Evolutionary conservation across 2,797 vertebrate species (phyloP).

Genomic region (Arctocebus calabarensis): DNA sequence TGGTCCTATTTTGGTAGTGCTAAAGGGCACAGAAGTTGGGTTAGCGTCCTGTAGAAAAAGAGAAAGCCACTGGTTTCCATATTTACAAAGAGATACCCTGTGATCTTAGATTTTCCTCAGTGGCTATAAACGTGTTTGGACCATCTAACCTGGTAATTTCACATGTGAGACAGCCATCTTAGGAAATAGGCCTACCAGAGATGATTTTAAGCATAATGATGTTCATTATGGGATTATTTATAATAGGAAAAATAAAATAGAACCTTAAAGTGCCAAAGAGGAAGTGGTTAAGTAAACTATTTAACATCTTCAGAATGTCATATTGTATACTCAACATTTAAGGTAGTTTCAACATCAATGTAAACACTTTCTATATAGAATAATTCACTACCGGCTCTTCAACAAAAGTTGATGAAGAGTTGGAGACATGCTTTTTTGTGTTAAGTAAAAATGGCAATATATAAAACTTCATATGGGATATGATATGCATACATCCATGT

Average conservation of each 20-base stretch:
- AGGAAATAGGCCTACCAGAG: not conserved
- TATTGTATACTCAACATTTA: constrained; percentile 15
- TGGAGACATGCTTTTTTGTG: constrained; percentile 7
- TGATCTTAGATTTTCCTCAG: constrained; percentile 47
- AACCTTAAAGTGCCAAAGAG: not conserved
- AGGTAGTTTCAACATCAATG: not conserved
- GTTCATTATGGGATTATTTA: constrained; percentile 19
- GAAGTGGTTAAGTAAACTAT: constrained; percentile 37
- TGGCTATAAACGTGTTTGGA: not conserved
- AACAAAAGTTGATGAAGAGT: not conserved
- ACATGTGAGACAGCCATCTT: not conserved
- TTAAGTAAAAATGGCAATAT: not conserved
- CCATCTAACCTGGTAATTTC: constrained; percentile 2
- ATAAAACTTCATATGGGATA: not conserved
- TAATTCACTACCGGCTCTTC: not conserved
- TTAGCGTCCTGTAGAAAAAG: constrained; percentile 3
- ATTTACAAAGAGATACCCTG: not conserved
- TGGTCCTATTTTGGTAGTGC: not conserved
- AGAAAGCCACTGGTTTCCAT: not conserved
- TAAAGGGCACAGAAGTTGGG: not conserved
- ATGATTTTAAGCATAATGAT: not conserved
- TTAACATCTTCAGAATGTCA: constrained; percentile 33
- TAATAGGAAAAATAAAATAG: constrained; percentile 44
- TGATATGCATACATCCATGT: not conserved
- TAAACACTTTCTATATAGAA: constrained; percentile 7